These are phyloP conservation scores for Cyrtonyx montezumae DNA, from an alignment of 2,113 vertebrate genomes.

Conservation along the genomic window DNA sequence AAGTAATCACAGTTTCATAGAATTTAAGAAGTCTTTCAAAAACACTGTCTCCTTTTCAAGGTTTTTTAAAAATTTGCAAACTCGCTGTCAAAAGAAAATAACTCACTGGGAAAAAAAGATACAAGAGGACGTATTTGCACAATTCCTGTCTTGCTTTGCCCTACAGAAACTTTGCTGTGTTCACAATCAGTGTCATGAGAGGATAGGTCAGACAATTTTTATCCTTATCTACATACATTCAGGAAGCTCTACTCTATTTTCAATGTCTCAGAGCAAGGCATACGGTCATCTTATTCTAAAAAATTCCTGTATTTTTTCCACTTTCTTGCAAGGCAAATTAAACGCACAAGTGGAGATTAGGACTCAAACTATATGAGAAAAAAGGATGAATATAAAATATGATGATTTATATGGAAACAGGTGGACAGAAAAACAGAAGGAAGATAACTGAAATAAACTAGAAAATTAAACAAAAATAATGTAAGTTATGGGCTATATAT, in stretches of 20 bases:
- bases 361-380: not conserved
- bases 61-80: not conserved
- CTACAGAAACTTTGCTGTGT: not conserved
- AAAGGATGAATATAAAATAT: not conserved
- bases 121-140: not conserved
- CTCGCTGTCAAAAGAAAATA: not conserved
- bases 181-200: not conserved
- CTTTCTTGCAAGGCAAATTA: not conserved
- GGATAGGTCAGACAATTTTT: not conserved
- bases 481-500: not conserved
- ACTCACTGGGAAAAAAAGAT: not conserved
- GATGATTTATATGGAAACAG: not conserved
- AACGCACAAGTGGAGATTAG: not conserved
- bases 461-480: not conserved
- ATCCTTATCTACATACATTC: not conserved
- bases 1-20: not conserved
- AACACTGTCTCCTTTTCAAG: not conserved
- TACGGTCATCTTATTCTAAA: accelerated
- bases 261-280: not conserved
- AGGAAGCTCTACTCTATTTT: not conserved
- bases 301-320: not conserved
- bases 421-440: not conserved
- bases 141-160: not conserved
- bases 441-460: not conserved
- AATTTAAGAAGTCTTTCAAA: not conserved